Conservation (phyloP, 2,797 vertebrate genomes). For the Sebastes cheni region DNA sequence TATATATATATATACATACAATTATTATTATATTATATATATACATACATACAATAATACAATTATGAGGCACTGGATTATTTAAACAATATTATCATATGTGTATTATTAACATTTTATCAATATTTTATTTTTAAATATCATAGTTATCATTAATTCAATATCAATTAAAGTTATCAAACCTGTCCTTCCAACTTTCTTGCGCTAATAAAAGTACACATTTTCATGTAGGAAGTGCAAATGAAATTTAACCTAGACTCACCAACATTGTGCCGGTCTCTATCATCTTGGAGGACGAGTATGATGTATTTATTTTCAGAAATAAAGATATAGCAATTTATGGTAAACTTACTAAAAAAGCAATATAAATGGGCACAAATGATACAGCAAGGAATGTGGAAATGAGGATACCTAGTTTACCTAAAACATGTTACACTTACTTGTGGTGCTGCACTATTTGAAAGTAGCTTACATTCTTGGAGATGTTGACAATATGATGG, state of each 20-base stretch:
- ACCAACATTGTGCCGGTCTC: background rate
- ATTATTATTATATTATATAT: no score
- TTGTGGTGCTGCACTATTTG: background rate
- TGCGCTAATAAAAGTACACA: background rate
- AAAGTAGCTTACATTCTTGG: background rate
- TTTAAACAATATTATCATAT: no score
- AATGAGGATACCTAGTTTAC: background rate
- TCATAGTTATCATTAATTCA: no score
- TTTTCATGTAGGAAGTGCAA: background rate
- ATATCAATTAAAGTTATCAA: no score
- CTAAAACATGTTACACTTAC: background rate
- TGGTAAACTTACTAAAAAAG: background rate
- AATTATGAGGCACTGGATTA: no score
- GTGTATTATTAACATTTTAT: no score
- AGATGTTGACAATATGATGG: slow-evolving; percentile 10
- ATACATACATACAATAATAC: no score
- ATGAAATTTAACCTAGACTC: background rate
- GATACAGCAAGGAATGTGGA: background rate
- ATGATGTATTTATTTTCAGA: background rate
- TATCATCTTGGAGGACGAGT: background rate
- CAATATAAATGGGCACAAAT: background rate
- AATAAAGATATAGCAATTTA: background rate
- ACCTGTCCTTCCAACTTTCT: no score
- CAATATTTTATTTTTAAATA: no score
- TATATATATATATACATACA: no score